phyloP scores from a whole-genome alignment of 2,888 invertebrate species.

The Uloborus plumipes region DNA sequence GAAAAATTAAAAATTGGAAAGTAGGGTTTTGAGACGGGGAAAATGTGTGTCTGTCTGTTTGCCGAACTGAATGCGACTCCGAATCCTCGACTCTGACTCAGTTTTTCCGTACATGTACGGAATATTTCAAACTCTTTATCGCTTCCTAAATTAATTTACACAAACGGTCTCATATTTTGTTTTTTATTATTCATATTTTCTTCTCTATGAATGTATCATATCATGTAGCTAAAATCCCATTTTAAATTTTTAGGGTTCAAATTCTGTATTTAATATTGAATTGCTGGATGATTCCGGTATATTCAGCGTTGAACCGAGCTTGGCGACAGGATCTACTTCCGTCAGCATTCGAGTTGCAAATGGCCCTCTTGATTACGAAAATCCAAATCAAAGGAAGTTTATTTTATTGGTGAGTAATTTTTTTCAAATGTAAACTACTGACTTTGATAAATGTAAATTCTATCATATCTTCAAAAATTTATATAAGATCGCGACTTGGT shows the following conservation, averaged over 20 bases:
- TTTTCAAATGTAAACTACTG: background rate
- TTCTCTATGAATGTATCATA: too few relatives aligned
- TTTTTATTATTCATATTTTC: too few relatives aligned
- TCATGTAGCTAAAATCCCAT: too few relatives aligned
- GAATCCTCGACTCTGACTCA: too few relatives aligned
- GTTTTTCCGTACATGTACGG: too few relatives aligned
- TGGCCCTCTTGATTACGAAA: slow-evolving; percentile 87
- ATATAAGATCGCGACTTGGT: background rate
- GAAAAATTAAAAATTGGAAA: too few relatives aligned
- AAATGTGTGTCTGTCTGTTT: too few relatives aligned
- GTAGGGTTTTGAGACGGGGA: too few relatives aligned
- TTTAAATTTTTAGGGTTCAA: slow-evolving; percentile 79
- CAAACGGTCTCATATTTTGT: too few relatives aligned
- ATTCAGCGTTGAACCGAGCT: slow-evolving; percentile 85
- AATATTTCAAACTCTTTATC: too few relatives aligned
- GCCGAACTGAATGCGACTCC: too few relatives aligned
- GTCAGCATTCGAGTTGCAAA: slow-evolving; percentile 86
- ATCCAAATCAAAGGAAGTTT: slow-evolving; percentile 91
- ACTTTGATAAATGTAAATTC: background rate
- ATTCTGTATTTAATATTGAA: slow-evolving; percentile 85
- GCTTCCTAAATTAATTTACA: too few relatives aligned
- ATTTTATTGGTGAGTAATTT: slow-evolving; percentile 79
- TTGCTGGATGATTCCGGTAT: slow-evolving; percentile 84
- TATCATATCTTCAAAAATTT: background rate
- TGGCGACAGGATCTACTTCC: slow-evolving; percentile 84